A percentile compares a stretch with the other conserved stretches of the same genome.
These are phyloP conservation scores for Aphaenogaster rudis DNA, from an alignment of 1,140 invertebrate genomes.

Conservation along the genomic window DNA sequence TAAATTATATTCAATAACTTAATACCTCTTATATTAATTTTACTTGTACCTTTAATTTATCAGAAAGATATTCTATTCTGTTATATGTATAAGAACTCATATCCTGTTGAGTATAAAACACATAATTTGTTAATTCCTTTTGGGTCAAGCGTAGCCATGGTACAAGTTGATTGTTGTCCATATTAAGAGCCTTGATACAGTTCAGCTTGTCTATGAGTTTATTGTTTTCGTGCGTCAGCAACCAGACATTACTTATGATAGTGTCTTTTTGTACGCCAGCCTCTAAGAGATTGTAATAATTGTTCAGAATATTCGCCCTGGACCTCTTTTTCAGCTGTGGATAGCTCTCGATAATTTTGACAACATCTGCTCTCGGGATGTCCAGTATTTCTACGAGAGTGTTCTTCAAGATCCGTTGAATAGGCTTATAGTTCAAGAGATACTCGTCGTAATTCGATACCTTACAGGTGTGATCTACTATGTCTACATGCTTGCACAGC, in stretches of 20 bases:
- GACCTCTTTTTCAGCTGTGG: conserved; percentile 37
- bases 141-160: conserved; percentile 42
- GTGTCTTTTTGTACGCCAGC: not conserved
- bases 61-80: conserved; percentile 36
- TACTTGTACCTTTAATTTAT: conserved; percentile 48
- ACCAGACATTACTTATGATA: not conserved
- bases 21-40: conserved; percentile 10
- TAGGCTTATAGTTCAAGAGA: not conserved
- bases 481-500: not conserved
- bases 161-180: conserved; percentile 41
- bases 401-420: not conserved
- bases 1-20: not conserved
- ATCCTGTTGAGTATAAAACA: not conserved
- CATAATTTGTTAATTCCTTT: conserved; percentile 14
- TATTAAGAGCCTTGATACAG: conserved; percentile 12
- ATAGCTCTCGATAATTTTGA: not conserved
- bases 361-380: not conserved
- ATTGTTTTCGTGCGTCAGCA: not conserved
- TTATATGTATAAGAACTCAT: not conserved
- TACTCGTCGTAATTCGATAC: conserved; percentile 19
- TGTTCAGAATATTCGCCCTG: conserved; percentile 23
- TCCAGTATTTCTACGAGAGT: conserved; percentile 30
- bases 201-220: conserved; percentile 21
- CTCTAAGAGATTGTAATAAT: conserved; percentile 35
- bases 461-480: conserved; percentile 28